phyloP scores from a whole-genome alignment of 2,113 vertebrate species.

The Tupaia chinensis region DNA sequence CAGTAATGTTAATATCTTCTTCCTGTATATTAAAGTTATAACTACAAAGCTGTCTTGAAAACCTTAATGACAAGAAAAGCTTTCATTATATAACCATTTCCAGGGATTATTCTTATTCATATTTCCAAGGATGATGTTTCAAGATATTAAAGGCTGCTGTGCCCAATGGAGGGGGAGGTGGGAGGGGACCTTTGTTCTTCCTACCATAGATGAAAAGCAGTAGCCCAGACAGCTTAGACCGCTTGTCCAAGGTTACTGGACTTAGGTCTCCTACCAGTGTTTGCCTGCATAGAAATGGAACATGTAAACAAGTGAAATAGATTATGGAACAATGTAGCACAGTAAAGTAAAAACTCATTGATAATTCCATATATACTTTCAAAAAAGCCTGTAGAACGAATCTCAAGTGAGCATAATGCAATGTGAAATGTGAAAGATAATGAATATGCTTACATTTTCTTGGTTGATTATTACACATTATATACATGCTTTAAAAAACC shows the following conservation, averaged over 20 bases:
- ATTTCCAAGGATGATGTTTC: background rate
- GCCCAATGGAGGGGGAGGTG: rapidly evolving
- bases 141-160: background rate
- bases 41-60: background rate
- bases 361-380: no score
- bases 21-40: background rate
- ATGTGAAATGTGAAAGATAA: no score
- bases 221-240: background rate
- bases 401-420: no score
- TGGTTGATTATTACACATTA: no score
- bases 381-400: no score
- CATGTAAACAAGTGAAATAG: no score
- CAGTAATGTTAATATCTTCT: background rate
- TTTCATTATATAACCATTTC: background rate
- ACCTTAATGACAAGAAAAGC: background rate
- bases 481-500: no score
- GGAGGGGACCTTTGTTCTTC: background rate
- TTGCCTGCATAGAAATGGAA: background rate
- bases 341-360: no score
- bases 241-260: background rate
- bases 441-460: no score
- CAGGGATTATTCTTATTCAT: background rate
- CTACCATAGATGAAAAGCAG: background rate
- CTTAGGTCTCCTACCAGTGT: background rate
- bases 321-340: no score